Base-by-base conservation (phyloP, 2,888 invertebrate species). In the Caenorhabditis zanzibari region DNA sequence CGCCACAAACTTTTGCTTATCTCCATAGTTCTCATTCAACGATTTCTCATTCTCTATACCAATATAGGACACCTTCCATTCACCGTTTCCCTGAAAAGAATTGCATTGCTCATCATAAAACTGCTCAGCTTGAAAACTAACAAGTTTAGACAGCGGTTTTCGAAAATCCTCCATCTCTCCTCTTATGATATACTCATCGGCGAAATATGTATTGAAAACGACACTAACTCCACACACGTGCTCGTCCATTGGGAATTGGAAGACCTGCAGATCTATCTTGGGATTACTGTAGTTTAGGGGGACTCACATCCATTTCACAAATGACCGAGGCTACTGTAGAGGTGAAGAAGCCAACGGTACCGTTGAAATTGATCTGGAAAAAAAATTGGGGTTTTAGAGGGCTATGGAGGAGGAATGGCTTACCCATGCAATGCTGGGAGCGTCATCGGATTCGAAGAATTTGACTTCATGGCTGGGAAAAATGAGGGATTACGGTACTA, bases 381-480 rank as follows among this genome's bases (percentile, higher is more conserved):
- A 14, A 41, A 47, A 19, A 4, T 9, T 24, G 26, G 38, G 12
- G 38, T 6, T 38, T 6, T 12, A 10, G 32, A 22, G n/a, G 19
- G n/a, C n/a, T n/a, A n/a, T n/a, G n/a, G n/a, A n/a, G n/a, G n/a
- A 5, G n/a, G 14, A 3, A 26, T 54, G 14, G 12, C 16, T 1
- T 19, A 69, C 66, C 81, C 81, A 81, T 10, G 81, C 81, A n/a
- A 59, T 74, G 4, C 22, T 59, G 12, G 73, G 73, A n/a, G 72
- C 61, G 22, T 81, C 81, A 1, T 68, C 76, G 1, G 73, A 73
- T 10, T 56, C 58, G 54, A 73, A 81, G 22, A 58, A 68, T 32
- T 73, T 81, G 6, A 81, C 74, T 19, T 81, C 81, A 49, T 81
- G 81, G 3, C 75, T 75, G 49, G n/a, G 66, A 66, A 32, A 32